Evolutionary conservation across 1,140 invertebrate species (phyloP), one percentile per base, ranked within the genome.

Genomic region (Gryon sp.): DNA sequence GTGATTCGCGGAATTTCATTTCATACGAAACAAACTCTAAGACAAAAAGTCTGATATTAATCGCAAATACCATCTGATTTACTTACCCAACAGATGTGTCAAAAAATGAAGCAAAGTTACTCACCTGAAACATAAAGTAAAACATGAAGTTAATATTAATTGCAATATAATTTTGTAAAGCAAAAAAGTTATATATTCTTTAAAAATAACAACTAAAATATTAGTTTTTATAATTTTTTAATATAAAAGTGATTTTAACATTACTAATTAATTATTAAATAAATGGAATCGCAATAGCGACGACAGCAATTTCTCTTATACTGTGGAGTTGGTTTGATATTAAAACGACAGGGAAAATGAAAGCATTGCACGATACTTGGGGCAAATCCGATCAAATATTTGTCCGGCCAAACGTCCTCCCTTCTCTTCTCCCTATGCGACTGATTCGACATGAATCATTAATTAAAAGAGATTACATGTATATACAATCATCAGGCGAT

Each of bases 391-490:
- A 76, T 83, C 79, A 81, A 82, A 83, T 82, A 82, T 83, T 81
- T 81, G 76, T 77, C 52, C 48, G 48, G 32, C 65, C 69, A 57
- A 73, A 70, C 52, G 20, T 60, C 38, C 30, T 30, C 36, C 16
- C 6, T 9, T 34, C n/a, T 34, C 28, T 50, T 16, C 4, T 52
- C 50, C 12, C 38, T 18, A 2, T 26, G 20, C 24, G 19, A 7
- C 20, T 30, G n/a, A 18, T 32, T 53, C 73, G 48, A 75, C 40
- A 76, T 55, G 80, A 79, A 80, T 82, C 79, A 82, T 81, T 82
- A 84, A 84, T 84, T 81, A 82, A 80, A 77, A 80, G 78, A 78
- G 76, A 82, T 84, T 80, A 80, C 82, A 84, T 81, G 76, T 77
- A 62, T 62, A 76, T 70, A 76, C 65, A 69, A 76, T 69, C 65